Conservation (phyloP, 2,888 invertebrate species). For the Tenthredo livida region DNA sequence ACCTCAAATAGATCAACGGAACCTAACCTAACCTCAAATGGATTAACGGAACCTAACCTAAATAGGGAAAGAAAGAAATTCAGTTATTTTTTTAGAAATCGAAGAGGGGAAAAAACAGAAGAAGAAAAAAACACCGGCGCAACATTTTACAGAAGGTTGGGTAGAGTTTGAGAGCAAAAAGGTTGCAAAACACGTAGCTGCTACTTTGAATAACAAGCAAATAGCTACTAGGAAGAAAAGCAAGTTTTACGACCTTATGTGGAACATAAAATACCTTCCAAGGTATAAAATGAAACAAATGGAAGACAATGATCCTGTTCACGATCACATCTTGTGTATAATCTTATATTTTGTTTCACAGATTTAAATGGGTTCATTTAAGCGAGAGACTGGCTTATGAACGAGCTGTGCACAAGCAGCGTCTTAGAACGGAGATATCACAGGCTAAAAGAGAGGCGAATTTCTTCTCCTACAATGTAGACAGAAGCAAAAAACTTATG, state of each 20-base stretch:
- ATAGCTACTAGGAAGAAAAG: conserved; percentile 92
- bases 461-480: conserved; percentile 91
- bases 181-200: conserved; percentile 92
- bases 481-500: conserved; percentile 86
- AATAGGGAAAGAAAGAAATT: not conserved
- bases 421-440: conserved; percentile 91
- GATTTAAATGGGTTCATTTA: conserved; percentile 98
- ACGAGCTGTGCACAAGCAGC: conserved; percentile 92
- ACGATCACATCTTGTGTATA: not conserved
- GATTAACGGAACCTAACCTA: not conserved
- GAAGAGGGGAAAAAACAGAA: conserved; percentile 80
- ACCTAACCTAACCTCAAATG: not conserved
- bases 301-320: not conserved
- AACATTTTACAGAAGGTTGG: conserved; percentile 95
- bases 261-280: conserved; percentile 98
- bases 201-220: conserved; percentile 90
- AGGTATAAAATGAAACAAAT: conserved; percentile 76
- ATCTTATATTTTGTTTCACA: conserved; percentile 64
- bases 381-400: conserved; percentile 97
- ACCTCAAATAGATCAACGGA: not conserved
- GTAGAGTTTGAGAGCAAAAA: conserved; percentile 95
- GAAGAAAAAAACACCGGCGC: conserved; percentile 80
- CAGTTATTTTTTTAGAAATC: conserved; percentile 62
- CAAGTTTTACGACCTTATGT: conserved; percentile 93
- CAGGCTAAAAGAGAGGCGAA: conserved; percentile 95